These are phyloP conservation scores for Gymnocephalus cernua DNA, from an alignment of 2,113 vertebrate species.

Conservation along the genomic window DNA sequence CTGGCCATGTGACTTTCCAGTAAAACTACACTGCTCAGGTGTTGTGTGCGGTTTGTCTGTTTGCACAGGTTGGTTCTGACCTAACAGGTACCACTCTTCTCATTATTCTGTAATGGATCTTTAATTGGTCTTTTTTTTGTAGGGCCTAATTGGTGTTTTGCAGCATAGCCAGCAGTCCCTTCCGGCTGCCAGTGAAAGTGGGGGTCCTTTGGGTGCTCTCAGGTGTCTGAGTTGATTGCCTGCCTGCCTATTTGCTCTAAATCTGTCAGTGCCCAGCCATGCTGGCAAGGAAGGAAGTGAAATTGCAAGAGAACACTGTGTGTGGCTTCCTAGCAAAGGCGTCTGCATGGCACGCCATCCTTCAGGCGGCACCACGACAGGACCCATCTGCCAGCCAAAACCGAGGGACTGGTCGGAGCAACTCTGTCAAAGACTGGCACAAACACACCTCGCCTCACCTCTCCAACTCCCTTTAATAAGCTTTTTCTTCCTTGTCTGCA, in stretches of 20 bases:
- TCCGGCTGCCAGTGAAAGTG: slow-evolving; percentile 62
- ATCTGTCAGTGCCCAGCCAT: slow-evolving; percentile 79
- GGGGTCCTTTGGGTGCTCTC: slow-evolving; percentile 76
- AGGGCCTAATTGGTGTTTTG: slow-evolving; percentile 70
- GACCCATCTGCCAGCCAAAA: slow-evolving; percentile 83
- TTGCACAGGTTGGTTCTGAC: slow-evolving; percentile 36
- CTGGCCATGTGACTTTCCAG: slow-evolving; percentile 9
- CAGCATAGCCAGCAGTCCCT: slow-evolving; percentile 60
- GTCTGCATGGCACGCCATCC: slow-evolving; percentile 70
- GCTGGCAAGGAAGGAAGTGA: slow-evolving; percentile 69
- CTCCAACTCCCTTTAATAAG: slow-evolving; percentile 45
- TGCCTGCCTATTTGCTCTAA: slow-evolving; percentile 84
- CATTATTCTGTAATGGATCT: slow-evolving; percentile 74
- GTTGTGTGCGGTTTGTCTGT: slow-evolving; percentile 8
- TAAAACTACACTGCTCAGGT: slow-evolving; percentile 9
- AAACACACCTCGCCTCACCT: slow-evolving; percentile 46
- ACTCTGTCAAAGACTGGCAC: slow-evolving; percentile 63
- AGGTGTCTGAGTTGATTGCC: slow-evolving; percentile 83
- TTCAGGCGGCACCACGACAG: slow-evolving; percentile 82
- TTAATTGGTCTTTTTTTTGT: slow-evolving; percentile 79
- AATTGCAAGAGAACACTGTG: slow-evolving; percentile 51
- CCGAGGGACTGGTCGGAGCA: slow-evolving; percentile 49
- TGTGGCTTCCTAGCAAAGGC: slow-evolving; percentile 23
- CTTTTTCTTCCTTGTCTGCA: slow-evolving; percentile 16
- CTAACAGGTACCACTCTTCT: slow-evolving; percentile 60